These are phyloP conservation scores for Percopsis transmontana DNA, from an alignment of 2,113 vertebrate genomes.

Conservation along the genomic window DNA sequence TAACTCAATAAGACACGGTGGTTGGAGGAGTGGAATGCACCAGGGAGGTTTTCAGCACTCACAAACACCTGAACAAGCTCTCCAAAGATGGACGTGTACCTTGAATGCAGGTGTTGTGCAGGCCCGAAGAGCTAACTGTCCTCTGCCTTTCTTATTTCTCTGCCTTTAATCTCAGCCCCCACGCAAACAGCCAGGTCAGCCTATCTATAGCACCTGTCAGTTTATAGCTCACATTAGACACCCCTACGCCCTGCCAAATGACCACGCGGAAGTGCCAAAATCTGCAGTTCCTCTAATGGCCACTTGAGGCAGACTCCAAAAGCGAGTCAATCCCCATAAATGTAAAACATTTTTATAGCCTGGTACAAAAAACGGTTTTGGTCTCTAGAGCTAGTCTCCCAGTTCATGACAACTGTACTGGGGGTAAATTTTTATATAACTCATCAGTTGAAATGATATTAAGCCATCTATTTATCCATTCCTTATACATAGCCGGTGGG, in stretches of 20 bases:
- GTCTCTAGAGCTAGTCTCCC: too few species aligned
- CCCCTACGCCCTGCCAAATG: slow-evolving; percentile 7
- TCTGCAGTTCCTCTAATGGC: too few species aligned
- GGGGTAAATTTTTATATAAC: too few species aligned
- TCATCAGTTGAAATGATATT: too few species aligned
- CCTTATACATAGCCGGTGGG: too few species aligned
- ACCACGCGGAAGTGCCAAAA: too few species aligned
- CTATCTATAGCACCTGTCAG: slow-evolving; percentile 8
- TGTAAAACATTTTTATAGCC: too few species aligned
- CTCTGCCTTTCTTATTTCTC: neutral
- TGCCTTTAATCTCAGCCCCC: neutral
- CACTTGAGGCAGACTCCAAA: too few species aligned
- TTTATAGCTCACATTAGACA: slow-evolving; percentile 11
- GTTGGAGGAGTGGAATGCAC: neutral
- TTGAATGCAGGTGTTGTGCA: neutral
- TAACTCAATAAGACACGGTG: neutral
- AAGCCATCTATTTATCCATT: too few species aligned
- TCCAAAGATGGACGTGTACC: neutral
- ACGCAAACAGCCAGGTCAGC: slow-evolving; percentile 2
- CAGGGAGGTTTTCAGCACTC: neutral
- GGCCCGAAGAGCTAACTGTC: neutral
- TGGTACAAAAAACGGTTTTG: too few species aligned
- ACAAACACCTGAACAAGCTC: neutral
- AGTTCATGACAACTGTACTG: too few species aligned
- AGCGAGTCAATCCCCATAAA: too few species aligned